Percentiles rank a stretch among this genome's conserved stretches.
phyloP scores from a whole-genome alignment of 2,888 invertebrate species.

The Tiphia femorata region DNA sequence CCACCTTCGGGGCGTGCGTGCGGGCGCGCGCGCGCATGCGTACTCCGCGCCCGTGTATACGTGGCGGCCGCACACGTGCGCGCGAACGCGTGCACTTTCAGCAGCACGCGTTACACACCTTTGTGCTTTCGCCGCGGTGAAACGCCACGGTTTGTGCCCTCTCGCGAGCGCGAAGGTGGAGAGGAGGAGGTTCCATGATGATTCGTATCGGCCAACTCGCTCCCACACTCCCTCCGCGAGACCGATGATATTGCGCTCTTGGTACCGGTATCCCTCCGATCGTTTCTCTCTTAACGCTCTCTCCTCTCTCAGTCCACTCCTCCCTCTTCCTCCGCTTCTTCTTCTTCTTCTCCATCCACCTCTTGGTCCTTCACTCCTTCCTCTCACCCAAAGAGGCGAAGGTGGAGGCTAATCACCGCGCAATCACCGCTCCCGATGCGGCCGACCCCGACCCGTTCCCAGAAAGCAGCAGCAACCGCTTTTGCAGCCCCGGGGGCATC shows the following conservation, averaged over 20 bases:
- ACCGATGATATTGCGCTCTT: slow-evolving; percentile 33
- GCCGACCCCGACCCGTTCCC: slow-evolving; percentile 55
- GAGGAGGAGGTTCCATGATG: slow-evolving; percentile 10
- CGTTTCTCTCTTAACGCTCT: too few species aligned
- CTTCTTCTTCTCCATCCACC: slow-evolving; percentile 1
- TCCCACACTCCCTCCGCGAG: slow-evolving; percentile 39
- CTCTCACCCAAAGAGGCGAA: slow-evolving; percentile 45
- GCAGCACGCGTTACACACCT: not conserved
- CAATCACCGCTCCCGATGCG: slow-evolving; percentile 62
- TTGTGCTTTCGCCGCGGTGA: slow-evolving; percentile 14
- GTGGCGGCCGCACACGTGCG: not conserved
- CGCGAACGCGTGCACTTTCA: not conserved
- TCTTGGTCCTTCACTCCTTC: slow-evolving; percentile 13
- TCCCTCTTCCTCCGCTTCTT: slow-evolving; percentile 8
- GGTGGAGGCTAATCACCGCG: slow-evolving; percentile 64
- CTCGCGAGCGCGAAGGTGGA: too few species aligned
- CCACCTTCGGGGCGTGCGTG: slow-evolving; percentile 15
- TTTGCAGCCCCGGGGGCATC: slow-evolving; percentile 46
- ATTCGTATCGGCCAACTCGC: slow-evolving; percentile 30
- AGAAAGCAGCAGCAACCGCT: slow-evolving; percentile 55
- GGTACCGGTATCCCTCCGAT: slow-evolving; percentile 1
- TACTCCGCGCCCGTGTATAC: slow-evolving; percentile 4
- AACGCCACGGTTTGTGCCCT: too few species aligned
- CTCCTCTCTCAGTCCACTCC: too few species aligned
- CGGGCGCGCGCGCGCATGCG: slow-evolving; percentile 10